These are phyloP conservation scores for Parochlus steinenii DNA, from an alignment of 2,888 invertebrate species.

Conservation along the genomic window DNA sequence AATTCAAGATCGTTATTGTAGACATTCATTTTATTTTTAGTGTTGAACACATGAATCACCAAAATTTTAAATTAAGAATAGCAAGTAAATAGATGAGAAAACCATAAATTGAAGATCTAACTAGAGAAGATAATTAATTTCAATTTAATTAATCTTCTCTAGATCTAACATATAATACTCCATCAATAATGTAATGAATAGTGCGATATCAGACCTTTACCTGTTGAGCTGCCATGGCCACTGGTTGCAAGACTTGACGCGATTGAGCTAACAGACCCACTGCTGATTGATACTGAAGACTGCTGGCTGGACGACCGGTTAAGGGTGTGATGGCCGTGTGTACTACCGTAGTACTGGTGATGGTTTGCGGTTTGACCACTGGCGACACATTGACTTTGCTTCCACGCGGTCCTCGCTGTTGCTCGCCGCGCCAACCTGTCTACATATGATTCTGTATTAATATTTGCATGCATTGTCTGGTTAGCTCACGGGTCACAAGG, in stretches of 20 bases:
- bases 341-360: constrained; percentile 15
- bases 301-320: constrained; percentile 45
- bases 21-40: not conserved
- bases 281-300: constrained; percentile 34
- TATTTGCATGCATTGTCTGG: constrained; percentile 17
- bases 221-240: constrained; percentile 33
- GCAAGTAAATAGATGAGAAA: too few relatives aligned
- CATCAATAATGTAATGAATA: too few relatives aligned
- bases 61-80: too few relatives aligned
- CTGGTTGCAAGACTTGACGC: constrained; percentile 38
- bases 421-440: constrained; percentile 78
- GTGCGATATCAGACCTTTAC: constrained; percentile 26
- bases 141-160: too few relatives aligned
- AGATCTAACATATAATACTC: too few relatives aligned
- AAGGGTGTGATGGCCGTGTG: constrained; percentile 22
- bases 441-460: constrained; percentile 63
- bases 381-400: constrained; percentile 70
- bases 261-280: constrained; percentile 48
- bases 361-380: constrained; percentile 39
- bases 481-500: constrained; percentile 22
- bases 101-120: too few relatives aligned
- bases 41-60: too few relatives aligned
- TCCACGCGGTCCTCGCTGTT: constrained; percentile 70
- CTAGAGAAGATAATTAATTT: too few relatives aligned
- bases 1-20: not conserved